Evolutionary conservation across 2,797 vertebrate species (phyloP), one percentile per base, ranked within the genome.

Genomic region (Artibeus jamaicensis): DNA sequence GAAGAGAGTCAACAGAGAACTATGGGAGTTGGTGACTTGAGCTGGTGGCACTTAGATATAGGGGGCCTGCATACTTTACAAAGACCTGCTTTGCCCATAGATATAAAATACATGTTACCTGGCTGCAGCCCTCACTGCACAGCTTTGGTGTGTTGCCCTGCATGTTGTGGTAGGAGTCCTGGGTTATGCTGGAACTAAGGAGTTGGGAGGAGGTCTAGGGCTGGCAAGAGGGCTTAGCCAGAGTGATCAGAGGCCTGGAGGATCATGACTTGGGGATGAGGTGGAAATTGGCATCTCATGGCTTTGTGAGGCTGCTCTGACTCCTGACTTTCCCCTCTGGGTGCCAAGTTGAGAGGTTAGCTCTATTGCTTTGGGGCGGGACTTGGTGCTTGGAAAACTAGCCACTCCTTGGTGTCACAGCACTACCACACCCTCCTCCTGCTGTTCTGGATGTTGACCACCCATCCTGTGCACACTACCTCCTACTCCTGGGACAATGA

Each of bases 241-340:
- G 70, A 79, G 50, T 85, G 89, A 95, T 82, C 71, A 5, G 86
- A 92, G 83, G 86, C 57, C 76, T 83, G 62, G 85, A 96, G 59
- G 87, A 50, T 91, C 94, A 93, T 93, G 93, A 95, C 29, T 90
- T 50, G 39, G n/a, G 70, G 68, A 93, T 97, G 96, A 97, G 87
- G 77, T 93, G 57, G 93, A 97, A 94, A 79, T 83, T 97, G 97
- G 92, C 90, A 95, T 37, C 19, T 92, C 6, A 2, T 22, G 39
- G 29, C 55, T 90, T 91, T 78, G 82, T 78, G 93, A 97, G 73
- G 50, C 59, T 86, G 73, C 46, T 95, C 67, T 96, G 84, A 92
- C 76, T 96, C 5, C 44, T 97, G 94, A 86, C 85, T 93, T 97
- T 92, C 68, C 70, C 74, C 78, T 82, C 70, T 6, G 34, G 44